These are phyloP conservation scores for Phthorimaea operculella DNA, from an alignment of 1,140 invertebrate species.

Conservation along the genomic window DNA sequence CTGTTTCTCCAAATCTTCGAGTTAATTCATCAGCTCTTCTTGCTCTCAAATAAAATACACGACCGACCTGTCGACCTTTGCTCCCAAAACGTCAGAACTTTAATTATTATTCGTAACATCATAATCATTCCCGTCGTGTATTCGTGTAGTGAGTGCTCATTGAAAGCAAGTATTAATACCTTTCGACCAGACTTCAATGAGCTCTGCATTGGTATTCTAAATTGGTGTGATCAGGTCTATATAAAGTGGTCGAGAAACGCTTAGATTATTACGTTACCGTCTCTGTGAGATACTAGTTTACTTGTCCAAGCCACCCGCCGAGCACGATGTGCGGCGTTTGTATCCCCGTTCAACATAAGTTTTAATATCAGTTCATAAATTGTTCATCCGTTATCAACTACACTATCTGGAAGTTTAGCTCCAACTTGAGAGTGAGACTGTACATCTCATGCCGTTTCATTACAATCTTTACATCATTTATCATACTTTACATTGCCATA, in stretches of 20 bases:
- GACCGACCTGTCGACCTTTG: conserved; percentile 33
- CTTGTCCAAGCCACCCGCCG: conserved; percentile 56
- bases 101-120: conserved; percentile 62
- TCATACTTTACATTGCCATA: conserved; percentile 65
- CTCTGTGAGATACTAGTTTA: conserved; percentile 52
- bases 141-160: conserved; percentile 56
- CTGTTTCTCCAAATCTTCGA: background rate
- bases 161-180: conserved; percentile 37
- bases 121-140: conserved; percentile 56
- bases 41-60: background rate
- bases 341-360: conserved; percentile 37
- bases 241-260: conserved; percentile 41
- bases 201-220: too few species aligned
- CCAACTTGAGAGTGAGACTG: conserved; percentile 30
- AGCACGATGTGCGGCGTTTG: conserved; percentile 48
- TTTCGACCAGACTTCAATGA: conserved; percentile 22
- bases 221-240: too few species aligned
- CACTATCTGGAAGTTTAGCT: conserved; percentile 25
- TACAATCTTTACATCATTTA: conserved; percentile 61
- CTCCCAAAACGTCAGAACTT: conserved; percentile 54
- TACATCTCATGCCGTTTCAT: conserved; percentile 56
- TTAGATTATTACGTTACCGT: conserved; percentile 60
- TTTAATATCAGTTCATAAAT: conserved; percentile 30
- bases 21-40: background rate
- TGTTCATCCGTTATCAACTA: conserved; percentile 29